Evolutionary conservation across 2,797 vertebrate species (phyloP).

Genomic region (Nasua narica): DNA sequence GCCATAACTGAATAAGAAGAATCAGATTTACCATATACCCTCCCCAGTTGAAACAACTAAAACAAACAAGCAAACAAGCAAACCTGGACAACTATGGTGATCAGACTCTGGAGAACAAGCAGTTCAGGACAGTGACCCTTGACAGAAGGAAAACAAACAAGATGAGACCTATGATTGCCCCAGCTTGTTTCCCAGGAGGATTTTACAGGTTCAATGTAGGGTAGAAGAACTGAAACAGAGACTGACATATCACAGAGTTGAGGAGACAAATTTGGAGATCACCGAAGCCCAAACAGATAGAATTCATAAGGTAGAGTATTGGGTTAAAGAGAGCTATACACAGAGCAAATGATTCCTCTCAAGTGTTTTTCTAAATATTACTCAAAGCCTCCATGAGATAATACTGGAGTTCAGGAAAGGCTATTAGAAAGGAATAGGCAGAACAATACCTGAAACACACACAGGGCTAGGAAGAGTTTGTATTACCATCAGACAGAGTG

Average conservation of each 20-base stretch:
- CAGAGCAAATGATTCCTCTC: neutral
- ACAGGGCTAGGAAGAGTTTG: neutral
- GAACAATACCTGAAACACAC: neutral
- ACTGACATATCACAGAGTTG: neutral
- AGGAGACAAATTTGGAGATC: neutral
- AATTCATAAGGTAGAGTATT: neutral
- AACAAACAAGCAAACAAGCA: neutral
- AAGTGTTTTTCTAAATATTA: neutral
- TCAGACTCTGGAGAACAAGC: neutral
- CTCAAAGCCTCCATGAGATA: neutral
- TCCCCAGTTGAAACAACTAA: neutral
- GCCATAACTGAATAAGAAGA: neutral
- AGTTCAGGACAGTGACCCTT: neutral
- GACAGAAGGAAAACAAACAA: neutral
- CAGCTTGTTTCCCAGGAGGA: neutral
- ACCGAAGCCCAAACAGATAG: neutral
- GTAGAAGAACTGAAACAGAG: neutral
- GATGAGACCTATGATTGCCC: neutral
- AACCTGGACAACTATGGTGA: neutral
- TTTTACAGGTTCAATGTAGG: neutral
- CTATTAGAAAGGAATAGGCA: neutral
- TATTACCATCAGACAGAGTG: neutral
- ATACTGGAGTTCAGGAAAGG: neutral
- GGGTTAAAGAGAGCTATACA: neutral
- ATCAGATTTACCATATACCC: neutral